Evolutionary conservation across 1,140 invertebrate genomes (phyloP), one percentile per base, ranked within the genome.

Genomic region (Acromyrmex heyeri): DNA sequence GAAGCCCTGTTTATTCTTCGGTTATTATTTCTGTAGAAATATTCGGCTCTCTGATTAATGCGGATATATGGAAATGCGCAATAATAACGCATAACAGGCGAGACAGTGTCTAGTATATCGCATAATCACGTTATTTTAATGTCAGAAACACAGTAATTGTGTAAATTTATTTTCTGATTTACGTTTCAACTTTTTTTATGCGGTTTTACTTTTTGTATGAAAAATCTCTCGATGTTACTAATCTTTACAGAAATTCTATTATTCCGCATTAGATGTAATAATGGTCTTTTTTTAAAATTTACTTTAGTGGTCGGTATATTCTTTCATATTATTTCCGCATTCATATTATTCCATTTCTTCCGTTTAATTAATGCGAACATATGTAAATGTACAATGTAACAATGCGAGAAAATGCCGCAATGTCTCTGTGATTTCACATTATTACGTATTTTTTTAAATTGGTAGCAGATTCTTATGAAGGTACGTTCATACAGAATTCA

Each of bases 31-130:
- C 18, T 21, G 79, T 8, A 16, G 27, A 61, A 24, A 82, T 73
- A 83, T 50, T 70, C 6, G 50, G 78, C 34, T 50, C 69, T 83
- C 38, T 83, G 50, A 83, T 83, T 83, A 83, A 83, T 75, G 79
- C 69, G 14, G 79, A 50, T 55, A 34, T 75, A 75, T 83, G 79
- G 55, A 81, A 81, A 81, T 81, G 38, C 18, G 38, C 79, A 48
- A 24, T 24, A 24, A 24, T 24, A 24, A 30, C 21, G 24, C 61
- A 70, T 48, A 70, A 44, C 57, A 59, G 24, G n/a, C n/a, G 38
- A 73, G 27, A 83, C n/a, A 62, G 24, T 61, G 57, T 57, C 55
- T 24, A 24, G 65, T 44, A 34, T 50, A 83, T 73, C 24, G 48
- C 53, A n/a, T 73, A 73, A 83, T 83, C 44, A 62, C 18, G 21